Conservation (phyloP, 2,888 invertebrate genomes). For the Brenthis ino region DNA sequence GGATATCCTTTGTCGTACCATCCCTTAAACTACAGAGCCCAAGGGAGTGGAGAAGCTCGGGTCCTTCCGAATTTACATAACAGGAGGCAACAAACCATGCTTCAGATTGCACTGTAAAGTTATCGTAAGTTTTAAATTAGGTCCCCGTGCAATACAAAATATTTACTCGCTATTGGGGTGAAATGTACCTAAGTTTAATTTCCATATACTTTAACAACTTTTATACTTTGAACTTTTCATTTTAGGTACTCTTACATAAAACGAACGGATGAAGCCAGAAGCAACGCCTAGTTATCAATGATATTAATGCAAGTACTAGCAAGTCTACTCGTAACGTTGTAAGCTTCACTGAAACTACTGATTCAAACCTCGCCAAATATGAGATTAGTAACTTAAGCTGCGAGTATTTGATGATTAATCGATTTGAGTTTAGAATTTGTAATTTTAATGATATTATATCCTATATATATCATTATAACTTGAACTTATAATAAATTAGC, state of each 20-base stretch:
- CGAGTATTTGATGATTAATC: conserved; percentile 3
- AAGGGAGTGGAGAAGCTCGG: neutral
- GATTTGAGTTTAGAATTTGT: conserved; percentile 3
- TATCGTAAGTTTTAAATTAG: conserved; percentile 10
- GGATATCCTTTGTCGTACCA: conserved; percentile 9
- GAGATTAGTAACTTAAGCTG: conserved; percentile 1
- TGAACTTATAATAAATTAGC: neutral
- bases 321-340: no score
- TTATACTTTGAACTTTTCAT: no score
- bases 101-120: conserved; percentile 3
- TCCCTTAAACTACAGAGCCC: conserved; percentile 8
- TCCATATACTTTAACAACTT: no score
- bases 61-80: conserved; percentile 8
- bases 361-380: conserved; percentile 4
- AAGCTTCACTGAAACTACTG: neutral
- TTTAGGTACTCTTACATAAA: no score
- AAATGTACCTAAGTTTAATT: no score
- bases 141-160: neutral
- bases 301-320: neutral
- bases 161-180: neutral
- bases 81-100: conserved; percentile 2
- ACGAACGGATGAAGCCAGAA: no score
- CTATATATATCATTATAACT: no score
- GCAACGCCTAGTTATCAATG: no score
- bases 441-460: neutral